These are phyloP conservation scores for Platorchestia sp. DNA, from an alignment of 1,140 invertebrate species.

Conservation along the genomic window DNA sequence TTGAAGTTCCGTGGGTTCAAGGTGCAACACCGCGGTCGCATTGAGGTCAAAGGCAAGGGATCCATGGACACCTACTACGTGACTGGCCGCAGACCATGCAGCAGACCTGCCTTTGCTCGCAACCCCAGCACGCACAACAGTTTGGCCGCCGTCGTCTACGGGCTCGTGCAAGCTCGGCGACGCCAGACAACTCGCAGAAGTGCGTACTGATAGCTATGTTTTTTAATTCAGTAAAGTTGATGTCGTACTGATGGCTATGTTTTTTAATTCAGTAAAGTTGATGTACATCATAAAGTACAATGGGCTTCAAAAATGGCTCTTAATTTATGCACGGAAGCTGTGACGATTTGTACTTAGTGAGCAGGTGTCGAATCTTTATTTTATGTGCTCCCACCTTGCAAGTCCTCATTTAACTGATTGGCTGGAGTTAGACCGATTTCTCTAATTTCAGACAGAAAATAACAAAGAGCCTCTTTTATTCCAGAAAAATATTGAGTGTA, in stretches of 20 bases:
- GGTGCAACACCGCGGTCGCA: slow-evolving; percentile 82
- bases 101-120: slow-evolving; percentile 74
- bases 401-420: too few species aligned
- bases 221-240: not conserved
- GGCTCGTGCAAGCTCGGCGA: slow-evolving; percentile 82
- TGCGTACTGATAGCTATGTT: slow-evolving; percentile 34
- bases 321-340: too few species aligned
- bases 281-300: too few species aligned
- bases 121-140: slow-evolving; percentile 80
- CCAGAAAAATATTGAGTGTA: not conserved
- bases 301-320: too few species aligned
- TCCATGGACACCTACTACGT: slow-evolving; percentile 96
- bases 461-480: too few species aligned
- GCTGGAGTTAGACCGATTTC: too few species aligned
- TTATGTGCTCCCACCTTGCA: too few species aligned
- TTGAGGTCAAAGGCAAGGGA: slow-evolving; percentile 95
- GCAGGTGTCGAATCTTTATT: too few species aligned
- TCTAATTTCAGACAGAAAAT: too few species aligned
- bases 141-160: slow-evolving; percentile 88
- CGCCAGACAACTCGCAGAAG: slow-evolving; percentile 65
- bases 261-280: not conserved
- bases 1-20: slow-evolving; percentile 80
- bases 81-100: slow-evolving; percentile 75
- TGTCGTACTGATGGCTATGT: not conserved
- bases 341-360: too few species aligned